Conservation (phyloP, 1,140 invertebrate species). For the Papilio aristodemus region DNA sequence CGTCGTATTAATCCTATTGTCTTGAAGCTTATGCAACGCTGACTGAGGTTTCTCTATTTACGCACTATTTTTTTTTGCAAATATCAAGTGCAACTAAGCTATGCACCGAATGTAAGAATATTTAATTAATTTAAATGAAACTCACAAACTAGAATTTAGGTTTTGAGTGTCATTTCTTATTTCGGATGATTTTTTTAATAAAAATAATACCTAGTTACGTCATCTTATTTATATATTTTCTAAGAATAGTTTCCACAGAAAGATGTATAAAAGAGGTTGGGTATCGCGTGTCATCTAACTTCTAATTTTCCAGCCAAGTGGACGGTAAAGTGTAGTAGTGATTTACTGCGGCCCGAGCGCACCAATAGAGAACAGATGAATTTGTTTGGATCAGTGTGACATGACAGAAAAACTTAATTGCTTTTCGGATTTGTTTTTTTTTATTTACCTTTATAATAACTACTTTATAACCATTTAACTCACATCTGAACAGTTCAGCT, state of each 20-base stretch:
- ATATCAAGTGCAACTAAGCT: too few relatives aligned
- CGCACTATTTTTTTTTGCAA: not conserved
- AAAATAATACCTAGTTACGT: not conserved
- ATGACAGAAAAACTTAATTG: not conserved
- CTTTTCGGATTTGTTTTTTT: too few relatives aligned
- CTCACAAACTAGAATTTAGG: too few relatives aligned
- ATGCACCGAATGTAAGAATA: too few relatives aligned
- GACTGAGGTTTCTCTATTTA: not conserved
- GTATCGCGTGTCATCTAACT: conserved; percentile 17
- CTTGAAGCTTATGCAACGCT: not conserved
- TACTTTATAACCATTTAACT: too few relatives aligned
- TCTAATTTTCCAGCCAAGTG: conserved; percentile 20
- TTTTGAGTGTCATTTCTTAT: too few relatives aligned
- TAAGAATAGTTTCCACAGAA: not conserved
- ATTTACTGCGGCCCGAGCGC: not conserved
- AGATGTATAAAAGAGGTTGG: not conserved
- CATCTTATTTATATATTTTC: not conserved
- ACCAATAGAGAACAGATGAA: not conserved
- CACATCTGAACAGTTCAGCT: too few relatives aligned
- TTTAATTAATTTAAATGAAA: too few relatives aligned
- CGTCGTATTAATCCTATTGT: not conserved
- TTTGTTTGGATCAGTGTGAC: conserved; percentile 11
- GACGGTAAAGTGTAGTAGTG: not conserved
- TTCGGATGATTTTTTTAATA: too few relatives aligned
- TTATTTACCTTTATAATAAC: too few relatives aligned